Evolutionary conservation across 2,113 vertebrate species (phyloP), one percentile per base, ranked within the genome.

Genomic region (Abramis brama): DNA sequence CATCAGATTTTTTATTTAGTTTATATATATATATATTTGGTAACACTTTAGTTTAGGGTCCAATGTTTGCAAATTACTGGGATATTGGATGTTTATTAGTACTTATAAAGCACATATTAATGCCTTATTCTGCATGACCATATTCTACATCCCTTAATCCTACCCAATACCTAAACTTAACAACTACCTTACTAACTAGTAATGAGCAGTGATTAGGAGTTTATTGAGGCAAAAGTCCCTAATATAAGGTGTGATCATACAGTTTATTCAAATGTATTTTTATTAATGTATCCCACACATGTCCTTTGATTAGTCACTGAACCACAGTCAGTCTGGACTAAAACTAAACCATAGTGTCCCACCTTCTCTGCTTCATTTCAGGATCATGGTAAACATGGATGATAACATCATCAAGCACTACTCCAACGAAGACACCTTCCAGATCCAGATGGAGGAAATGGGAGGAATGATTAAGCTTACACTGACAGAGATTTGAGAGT

Each of bases 401-500:
- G 98, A 99, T 94, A 99, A 99, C 92, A 99, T 99, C 30, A 97
- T 99, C 94, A 98, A 97, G 89, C 98, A 99, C 88, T 99, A 99
- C 90, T 99, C 98, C 83, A 99, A 99, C 1, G 98, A 99, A 90
- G 98, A 99, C 93, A 99, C 98, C 86, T 99, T 99, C 95, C 98
- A 99, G 95, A 94, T 99, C 90, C 96, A 96, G 91, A 95, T 99
- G 78, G 98, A 99, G 87, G 97, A 99, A 87, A 85, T 92, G 6
- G 97, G 95, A 27, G 97, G 96, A 75, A 93, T 95, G 21, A 97
- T 96, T 92, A 98, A 97, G 85, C 97, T 99, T 91, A 99, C 97
- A 21, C 96, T 99, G 60, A 99, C 97, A 0, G 98, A 99, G 91
- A 99, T 99, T 91, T 99, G 93, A 96, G 89, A 64, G 71, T 3